phyloP scores from a whole-genome alignment of 64 coral and sea anemone genomes.

The Actinia tenebrosa region DNA sequence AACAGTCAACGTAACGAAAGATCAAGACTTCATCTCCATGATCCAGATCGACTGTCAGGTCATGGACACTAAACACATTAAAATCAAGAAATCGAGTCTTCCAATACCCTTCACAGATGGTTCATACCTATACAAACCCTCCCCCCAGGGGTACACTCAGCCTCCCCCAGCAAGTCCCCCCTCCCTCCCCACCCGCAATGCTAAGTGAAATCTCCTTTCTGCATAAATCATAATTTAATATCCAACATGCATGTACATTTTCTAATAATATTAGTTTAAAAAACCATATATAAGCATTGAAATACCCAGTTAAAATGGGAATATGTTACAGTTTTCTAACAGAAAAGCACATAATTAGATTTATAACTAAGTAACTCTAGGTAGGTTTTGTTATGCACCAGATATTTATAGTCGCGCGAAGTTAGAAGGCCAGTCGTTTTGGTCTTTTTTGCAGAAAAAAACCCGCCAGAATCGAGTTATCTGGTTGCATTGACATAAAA shows the following conservation, averaged over 20 bases:
- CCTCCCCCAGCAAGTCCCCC: neutral
- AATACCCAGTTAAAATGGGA: neutral
- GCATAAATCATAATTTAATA: neutral
- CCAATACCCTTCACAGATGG: constrained; percentile 58
- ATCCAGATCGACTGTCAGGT: constrained; percentile 97
- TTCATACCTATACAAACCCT: constrained; percentile 33
- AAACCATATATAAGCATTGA: neutral
- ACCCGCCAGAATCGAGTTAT: neutral
- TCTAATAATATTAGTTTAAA: neutral
- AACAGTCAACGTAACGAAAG: constrained; percentile 36
- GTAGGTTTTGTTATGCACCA: neutral
- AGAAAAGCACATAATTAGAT: neutral
- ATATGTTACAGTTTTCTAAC: neutral
- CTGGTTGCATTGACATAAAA: neutral
- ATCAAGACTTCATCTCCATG: constrained; percentile 80
- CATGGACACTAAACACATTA: constrained; percentile 81
- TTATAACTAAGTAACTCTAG: neutral
- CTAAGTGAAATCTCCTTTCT: neutral
- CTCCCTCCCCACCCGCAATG: neutral
- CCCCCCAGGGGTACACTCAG: neutral
- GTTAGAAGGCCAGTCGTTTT: neutral
- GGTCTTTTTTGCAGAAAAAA: neutral
- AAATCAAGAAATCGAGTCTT: constrained; percentile 92
- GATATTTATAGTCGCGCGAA: neutral
- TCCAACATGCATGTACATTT: neutral